Conservation (phyloP, 2,888 invertebrate species). For the Cantharis rufa region DNA sequence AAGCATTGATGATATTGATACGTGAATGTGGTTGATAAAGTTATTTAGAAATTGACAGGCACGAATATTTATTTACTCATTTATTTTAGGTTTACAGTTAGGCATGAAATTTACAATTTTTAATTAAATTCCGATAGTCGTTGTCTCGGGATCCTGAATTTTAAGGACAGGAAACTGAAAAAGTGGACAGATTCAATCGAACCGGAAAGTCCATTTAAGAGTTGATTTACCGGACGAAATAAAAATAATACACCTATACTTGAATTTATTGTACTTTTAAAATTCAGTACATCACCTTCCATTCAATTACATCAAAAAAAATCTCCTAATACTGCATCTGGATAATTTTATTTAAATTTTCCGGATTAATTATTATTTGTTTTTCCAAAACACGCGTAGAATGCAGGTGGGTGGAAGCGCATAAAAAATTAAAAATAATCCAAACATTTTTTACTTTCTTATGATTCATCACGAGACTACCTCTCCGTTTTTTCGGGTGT, state of each 20-base stretch:
- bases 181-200: conserved; percentile 8
- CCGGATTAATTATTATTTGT: background rate
- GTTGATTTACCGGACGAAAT: background rate
- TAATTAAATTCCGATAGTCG: background rate
- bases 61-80: conserved; percentile 1
- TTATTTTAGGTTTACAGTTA: background rate
- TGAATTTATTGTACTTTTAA: background rate
- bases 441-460: background rate
- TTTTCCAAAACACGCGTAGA: background rate
- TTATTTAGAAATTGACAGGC: background rate
- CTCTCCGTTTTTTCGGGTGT: background rate
- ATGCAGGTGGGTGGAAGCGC: too few relatives aligned
- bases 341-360: background rate
- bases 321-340: background rate
- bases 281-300: background rate
- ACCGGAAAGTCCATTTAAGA: conserved; percentile 16
- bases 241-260: background rate
- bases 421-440: background rate
- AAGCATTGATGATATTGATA: background rate
- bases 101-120: background rate
- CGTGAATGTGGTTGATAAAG: background rate
- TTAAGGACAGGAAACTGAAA: conserved; percentile 17
- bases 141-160: conserved; percentile 2
- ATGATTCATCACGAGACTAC: background rate
- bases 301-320: background rate